Evolutionary conservation across 2,797 vertebrate species (phyloP).

Genomic region (Mus minutoides): DNA sequence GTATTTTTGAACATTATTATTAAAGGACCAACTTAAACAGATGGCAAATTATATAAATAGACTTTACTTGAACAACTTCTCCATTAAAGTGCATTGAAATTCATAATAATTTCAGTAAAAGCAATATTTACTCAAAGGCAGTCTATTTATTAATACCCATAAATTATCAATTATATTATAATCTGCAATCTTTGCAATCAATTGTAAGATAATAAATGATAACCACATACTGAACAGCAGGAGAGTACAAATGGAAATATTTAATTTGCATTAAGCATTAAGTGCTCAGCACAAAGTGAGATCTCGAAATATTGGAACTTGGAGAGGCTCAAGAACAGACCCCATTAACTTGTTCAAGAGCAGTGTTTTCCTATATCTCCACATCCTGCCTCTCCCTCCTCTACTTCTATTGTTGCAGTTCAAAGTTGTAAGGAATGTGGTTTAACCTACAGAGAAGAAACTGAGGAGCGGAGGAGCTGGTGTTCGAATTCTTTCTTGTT

Average conservation of each 20-base stretch:
- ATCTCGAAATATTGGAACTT: not conserved
- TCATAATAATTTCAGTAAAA: slow-evolving; percentile 43
- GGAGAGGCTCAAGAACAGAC: not conserved
- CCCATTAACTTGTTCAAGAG: not conserved
- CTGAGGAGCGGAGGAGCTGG: not conserved
- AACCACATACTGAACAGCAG: slow-evolving; percentile 3
- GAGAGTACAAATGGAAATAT: not conserved
- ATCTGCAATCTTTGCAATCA: not conserved
- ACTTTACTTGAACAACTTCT: slow-evolving; percentile 21
- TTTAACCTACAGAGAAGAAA: not conserved
- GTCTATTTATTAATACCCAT: slow-evolving; percentile 1
- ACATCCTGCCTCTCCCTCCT: not conserved
- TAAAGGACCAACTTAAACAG: slow-evolving; percentile 60
- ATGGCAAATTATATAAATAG: slow-evolving; percentile 38
- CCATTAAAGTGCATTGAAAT: slow-evolving; percentile 51
- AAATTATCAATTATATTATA: slow-evolving; percentile 49
- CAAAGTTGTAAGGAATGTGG: not conserved
- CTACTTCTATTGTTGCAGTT: not conserved
- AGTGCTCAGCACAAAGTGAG: not conserved
- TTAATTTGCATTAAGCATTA: slow-evolving; percentile 34
- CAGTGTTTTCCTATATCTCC: not conserved
- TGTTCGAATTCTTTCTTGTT: not conserved
- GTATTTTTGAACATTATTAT: slow-evolving; percentile 34
- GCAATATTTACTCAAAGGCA: slow-evolving; percentile 4
- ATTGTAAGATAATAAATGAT: slow-evolving; percentile 30